Percentiles rank a stretch among this genome's conserved stretches.
phyloP scores from a whole-genome alignment of 2,113 vertebrate species.

The Mesocricetus auratus region DNA sequence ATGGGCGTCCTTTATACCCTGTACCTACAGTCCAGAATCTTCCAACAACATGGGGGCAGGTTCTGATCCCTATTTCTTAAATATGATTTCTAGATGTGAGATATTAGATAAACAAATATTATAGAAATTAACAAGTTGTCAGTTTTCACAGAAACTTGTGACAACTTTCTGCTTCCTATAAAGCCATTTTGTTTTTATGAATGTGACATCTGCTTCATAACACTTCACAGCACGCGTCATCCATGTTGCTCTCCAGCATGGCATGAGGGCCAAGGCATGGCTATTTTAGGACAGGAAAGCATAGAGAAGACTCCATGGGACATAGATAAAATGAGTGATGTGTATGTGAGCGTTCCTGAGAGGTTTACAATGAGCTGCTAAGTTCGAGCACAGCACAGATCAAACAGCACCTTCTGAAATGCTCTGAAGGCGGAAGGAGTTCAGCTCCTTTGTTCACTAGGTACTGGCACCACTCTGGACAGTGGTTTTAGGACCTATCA shows the following conservation, averaged over 20 bases:
- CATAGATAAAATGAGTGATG: background rate
- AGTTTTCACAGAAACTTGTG: conserved; percentile 20
- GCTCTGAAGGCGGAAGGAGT: background rate
- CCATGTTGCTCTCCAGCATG: background rate
- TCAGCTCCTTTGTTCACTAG: background rate
- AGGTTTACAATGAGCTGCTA: conserved; percentile 69
- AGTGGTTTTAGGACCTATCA: background rate
- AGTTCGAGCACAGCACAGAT: conserved; percentile 46
- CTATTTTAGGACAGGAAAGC: conserved; percentile 35
- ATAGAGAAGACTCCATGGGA: conserved; percentile 9
- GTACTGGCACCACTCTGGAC: background rate
- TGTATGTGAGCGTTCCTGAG: background rate
- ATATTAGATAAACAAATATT: background rate
- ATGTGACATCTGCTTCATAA: background rate
- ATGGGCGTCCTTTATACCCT: background rate
- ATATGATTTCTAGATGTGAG: conserved; percentile 12
- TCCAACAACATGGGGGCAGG: background rate
- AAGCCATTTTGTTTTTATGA: background rate
- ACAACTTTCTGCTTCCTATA: conserved; percentile 28
- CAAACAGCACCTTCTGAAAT: conserved; percentile 33
- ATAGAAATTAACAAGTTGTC: background rate
- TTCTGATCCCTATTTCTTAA: conserved; percentile 34
- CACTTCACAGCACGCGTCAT: background rate
- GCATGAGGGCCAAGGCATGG: background rate
- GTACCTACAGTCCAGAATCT: background rate